Conservation (phyloP, 2,888 invertebrate genomes). For the Ornithoptera priamus region DNA sequence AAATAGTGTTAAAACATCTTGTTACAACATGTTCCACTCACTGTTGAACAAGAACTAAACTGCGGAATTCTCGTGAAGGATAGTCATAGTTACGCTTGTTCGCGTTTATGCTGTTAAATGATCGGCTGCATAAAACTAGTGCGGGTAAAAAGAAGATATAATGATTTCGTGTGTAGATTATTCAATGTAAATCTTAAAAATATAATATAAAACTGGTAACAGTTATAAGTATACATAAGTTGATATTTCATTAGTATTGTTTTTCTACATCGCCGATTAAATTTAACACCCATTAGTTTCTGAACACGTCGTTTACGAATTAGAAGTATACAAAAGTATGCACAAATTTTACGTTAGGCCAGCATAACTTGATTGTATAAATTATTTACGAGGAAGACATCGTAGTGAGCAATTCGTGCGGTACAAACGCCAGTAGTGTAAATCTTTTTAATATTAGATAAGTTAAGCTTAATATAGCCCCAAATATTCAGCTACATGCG, state of each 20-base stretch:
- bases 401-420: constrained; percentile 67
- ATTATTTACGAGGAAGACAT: constrained; percentile 73
- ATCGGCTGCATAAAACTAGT: constrained; percentile 1
- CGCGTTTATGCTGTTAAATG: constrained; percentile 19
- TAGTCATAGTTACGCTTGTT: constrained; percentile 29
- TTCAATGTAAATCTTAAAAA: background rate
- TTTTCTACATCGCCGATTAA: background rate
- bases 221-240: background rate
- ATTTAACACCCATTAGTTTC: background rate
- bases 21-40: constrained; percentile 67
- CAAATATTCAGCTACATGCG: background rate
- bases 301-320: background rate
- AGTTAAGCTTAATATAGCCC: constrained; percentile 17
- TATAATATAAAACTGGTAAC: background rate
- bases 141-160: background rate
- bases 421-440: constrained; percentile 52
- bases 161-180: background rate
- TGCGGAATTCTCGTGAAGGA: constrained; percentile 24
- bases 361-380: constrained; percentile 60
- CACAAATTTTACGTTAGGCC: constrained; percentile 63
- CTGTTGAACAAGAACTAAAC: constrained; percentile 63
- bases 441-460: constrained; percentile 45
- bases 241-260: background rate
- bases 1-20: constrained; percentile 72
- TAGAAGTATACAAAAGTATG: constrained; percentile 38